Evolutionary conservation across 2,113 vertebrate genomes (phyloP), one percentile per base, ranked within the genome.

Genomic region (Notechis scutatus): DNA sequence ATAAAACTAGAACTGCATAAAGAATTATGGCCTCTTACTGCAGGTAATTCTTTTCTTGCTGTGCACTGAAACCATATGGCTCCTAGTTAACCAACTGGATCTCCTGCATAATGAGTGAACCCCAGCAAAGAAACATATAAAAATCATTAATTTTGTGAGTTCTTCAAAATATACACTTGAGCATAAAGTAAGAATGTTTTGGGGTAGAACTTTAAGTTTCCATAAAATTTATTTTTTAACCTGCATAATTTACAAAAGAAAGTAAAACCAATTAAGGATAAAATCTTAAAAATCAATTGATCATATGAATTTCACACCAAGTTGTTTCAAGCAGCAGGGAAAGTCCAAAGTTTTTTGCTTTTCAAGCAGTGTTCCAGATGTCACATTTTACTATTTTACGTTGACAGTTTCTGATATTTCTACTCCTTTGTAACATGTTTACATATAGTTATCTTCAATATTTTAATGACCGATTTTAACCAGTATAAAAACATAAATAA

Each of bases 401-500:
- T 24, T 9, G 34, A 57, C 59, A 3, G 21, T n/a, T 93, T 39
- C 29, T 52, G 42, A 86, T 52, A n/a, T 52, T 90, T 86, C 64
- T 56, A 45, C 8, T 23, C 45, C 56, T 93, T 90, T 81, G 85
- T 52, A 90, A 42, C 26, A 29, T 20, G 2, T n/a, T 85, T 86
- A 52, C 50, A 45, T 52, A 39, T 14, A 86, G 74, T 47, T 86
- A 90, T 61, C 90, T 93, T 93, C 52, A 93, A 81, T 55, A 34
- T 93, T 93, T 93, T 86, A 93, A 74, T 55, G 24, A 59, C 20
- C 59, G 50, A 69, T 74, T 88, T 34, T 59, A 74, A 20, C 26
- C 11, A 52, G 64, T 55, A 50, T 85, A 15, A 90, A 85, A 93
- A 85, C 88, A 85, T 45, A 90, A 59, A 92, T 21, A 89, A 89